Percentiles rank a stretch among this genome's conserved stretches.
Conservation (phyloP, 1,140 invertebrate species). For the Drosophila lowei region DNA sequence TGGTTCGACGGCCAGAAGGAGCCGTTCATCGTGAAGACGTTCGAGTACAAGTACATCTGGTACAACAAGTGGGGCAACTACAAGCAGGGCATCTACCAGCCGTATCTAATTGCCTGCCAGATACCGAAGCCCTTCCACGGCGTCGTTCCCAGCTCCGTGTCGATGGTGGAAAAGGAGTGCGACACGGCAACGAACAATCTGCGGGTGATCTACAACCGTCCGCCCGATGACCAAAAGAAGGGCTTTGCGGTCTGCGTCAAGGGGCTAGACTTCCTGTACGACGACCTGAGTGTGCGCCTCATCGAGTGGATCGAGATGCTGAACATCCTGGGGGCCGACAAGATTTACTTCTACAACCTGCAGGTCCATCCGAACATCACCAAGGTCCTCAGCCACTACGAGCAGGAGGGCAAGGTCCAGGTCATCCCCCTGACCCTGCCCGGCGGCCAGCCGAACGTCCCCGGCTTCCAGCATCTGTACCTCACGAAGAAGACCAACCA, state of each 20-base stretch:
- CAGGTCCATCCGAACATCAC: conserved; percentile 95
- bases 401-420: conserved; percentile 89
- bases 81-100: conserved; percentile 95
- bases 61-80: conserved; percentile 97
- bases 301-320: conserved; percentile 98
- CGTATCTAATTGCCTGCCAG: conserved; percentile 94
- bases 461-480: conserved; percentile 94
- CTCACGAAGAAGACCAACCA: conserved; percentile 94
- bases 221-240: conserved; percentile 87
- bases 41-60: conserved; percentile 97
- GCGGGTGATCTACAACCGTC: conserved; percentile 92
- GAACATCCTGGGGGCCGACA: conserved; percentile 93
- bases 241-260: conserved; percentile 98
- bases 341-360: conserved; percentile 96
- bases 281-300: conserved; percentile 93
- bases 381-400: conserved; percentile 93
- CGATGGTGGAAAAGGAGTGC: conserved; percentile 92
- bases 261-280: conserved; percentile 94
- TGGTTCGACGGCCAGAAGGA: conserved; percentile 94
- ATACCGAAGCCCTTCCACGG: conserved; percentile 89
- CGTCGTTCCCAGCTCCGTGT: conserved; percentile 92
- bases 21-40: conserved; percentile 90
- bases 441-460: conserved; percentile 95
- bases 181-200: conserved; percentile 94
- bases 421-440: conserved; percentile 94